Base-by-base conservation (phyloP, 2,113 vertebrate species). In the Platysteira castanea region DNA sequence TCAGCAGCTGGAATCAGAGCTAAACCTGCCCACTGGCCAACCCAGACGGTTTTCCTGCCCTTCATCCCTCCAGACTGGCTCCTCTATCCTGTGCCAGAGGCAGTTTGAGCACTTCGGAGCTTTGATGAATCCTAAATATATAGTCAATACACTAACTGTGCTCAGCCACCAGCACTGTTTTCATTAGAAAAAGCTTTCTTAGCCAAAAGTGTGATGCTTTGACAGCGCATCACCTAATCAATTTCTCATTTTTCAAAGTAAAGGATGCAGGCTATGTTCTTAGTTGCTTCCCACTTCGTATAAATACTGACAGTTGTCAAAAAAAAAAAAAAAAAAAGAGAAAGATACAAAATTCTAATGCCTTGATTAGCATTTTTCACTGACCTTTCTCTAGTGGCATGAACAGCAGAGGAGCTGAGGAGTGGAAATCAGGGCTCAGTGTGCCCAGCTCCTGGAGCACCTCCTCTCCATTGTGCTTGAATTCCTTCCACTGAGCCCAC, bases 241-340 rank as follows among this genome's bases (percentile, higher is more conserved):
- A 87, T 87, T 94, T 76, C 76, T 82, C 49, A 20, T 91, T 94
- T 94, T 94, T 82, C 79, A 42, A 89, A 89, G 68, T 61, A 68
- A 95, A 81, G 64, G 22, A 0, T 24, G 44, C 6, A 1, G 59
- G 59, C 76, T 87, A 8, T 64, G 47, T 81, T 91, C 53, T 82
- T 88, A 82, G 73, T 69, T 84, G 46, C 75, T 87, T 76, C 26
- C 23, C 5, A 3, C 33, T 77, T 94, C 33, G 52, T 83, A 70
- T 56, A 91, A 88, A 80, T 59, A 65, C 33, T 59, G 50, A 7
- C 59, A 69, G 42, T 61, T 89, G 39, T 56, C 10, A 13, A 35
- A 41, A 42, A 69, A 54, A 46, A 60, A 50, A 81, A 13, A 20
- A 7, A 23, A 30, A 15, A 39, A 15, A 30, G 7, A 26, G 3